Evolutionary conservation across 1,140 invertebrate genomes (phyloP), one percentile per base, ranked within the genome.

Genomic region (Pogonomyrmex barbatus): DNA sequence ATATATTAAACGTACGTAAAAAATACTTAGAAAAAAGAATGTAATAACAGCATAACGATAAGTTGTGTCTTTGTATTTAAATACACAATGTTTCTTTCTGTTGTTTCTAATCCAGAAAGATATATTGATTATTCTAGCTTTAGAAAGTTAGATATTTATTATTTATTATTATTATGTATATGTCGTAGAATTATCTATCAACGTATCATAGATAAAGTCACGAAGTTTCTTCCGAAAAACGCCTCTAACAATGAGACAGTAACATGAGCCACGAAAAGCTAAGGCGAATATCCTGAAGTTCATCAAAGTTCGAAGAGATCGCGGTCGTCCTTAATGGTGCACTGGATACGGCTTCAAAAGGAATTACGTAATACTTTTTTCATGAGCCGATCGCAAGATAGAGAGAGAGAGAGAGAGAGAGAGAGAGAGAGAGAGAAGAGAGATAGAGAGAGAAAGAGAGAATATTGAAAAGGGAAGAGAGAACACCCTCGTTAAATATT

Each of bases 261-360:
- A 91, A 93, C 84, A 56, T 62, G 88, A 93, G 89, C 89, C 81
- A 33, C 52, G 65, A 54, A 24, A 24, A 73, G 87, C 85, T 82
- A 85, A 86, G 88, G 24, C 65, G 87, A 91, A 91, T 93, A 93
- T 93, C 90, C 90, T 88, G 36, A 86, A 90, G 82, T 91, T 91
- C 89, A 92, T 92, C 91, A 92, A 94, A 93, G 91, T 92, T 93
- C 89, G 88, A 93, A 63, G 78, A 88, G 79, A 88, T 70, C 36
- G 84, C 54, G 90, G 90, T 63, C 87, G 85, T 87, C 81, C 73
- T 93, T 94, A 94, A 94, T 95, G 93, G 94, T 87, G 90, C 92
- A 92, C 87, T 90, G 90, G 94, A 95, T 94, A 94, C 88, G 92
- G 91, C 93, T 94, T 94, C 93, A 94, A 95, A 95, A 94, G 93